phyloP scores from a whole-genome alignment of 23 tunicate genomes.

The Botrylloides violaceus region DNA sequence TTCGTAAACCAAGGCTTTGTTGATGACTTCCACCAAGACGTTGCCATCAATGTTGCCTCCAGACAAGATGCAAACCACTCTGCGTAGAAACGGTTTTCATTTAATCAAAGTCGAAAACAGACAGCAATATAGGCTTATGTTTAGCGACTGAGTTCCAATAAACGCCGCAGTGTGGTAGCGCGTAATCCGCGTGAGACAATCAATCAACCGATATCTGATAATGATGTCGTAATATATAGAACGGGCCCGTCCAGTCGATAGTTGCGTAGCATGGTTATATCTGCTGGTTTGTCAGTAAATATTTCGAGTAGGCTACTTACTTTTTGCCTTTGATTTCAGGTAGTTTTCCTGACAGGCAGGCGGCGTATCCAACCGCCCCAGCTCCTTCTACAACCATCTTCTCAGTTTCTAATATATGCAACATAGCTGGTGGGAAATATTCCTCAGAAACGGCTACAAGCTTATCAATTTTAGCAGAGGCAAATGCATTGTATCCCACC shows the following conservation, averaged over 20 bases:
- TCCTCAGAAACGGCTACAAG: conserved; percentile 4
- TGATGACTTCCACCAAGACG: conserved; percentile 4
- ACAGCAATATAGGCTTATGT: no score
- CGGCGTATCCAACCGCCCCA: conserved; percentile 33
- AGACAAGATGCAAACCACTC: conserved; percentile 14
- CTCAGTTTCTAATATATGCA: conserved; percentile 14
- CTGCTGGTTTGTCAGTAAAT: no score
- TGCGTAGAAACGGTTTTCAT: neutral
- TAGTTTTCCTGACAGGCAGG: conserved; percentile 33
- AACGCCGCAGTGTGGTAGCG: no score
- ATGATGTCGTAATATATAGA: no score
- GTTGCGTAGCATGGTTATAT: no score
- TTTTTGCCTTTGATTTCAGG: conserved; percentile 78
- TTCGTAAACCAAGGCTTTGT: conserved; percentile 13
- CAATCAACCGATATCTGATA: no score
- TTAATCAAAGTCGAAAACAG: no score
- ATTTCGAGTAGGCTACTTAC: conserved; percentile 25
- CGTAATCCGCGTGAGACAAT: no score
- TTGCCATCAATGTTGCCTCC: conserved; percentile 35
- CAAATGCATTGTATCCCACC: conserved; percentile 92
- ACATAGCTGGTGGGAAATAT: conserved; percentile 10
- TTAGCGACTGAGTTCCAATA: no score
- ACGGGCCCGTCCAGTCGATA: no score
- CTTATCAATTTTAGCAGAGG: conserved; percentile 36
- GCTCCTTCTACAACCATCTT: conserved; percentile 36